Percentiles rank a stretch among this genome's conserved stretches.
These are phyloP conservation scores for Seladonia tumulorum DNA, from an alignment of 2,888 invertebrate genomes.

Conservation along the genomic window DNA sequence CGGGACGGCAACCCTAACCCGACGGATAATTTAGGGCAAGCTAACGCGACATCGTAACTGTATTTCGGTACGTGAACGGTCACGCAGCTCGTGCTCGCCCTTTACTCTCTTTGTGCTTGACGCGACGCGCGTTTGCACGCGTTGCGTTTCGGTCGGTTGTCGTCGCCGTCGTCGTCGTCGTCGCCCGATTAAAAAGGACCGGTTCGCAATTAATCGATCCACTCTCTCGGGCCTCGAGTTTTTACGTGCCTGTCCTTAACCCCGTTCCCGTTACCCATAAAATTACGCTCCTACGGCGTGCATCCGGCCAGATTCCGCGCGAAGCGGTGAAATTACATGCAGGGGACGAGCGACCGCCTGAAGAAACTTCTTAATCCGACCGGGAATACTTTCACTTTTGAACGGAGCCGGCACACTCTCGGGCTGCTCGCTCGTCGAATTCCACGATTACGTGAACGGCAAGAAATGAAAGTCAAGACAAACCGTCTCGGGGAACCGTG, in stretches of 20 bases:
- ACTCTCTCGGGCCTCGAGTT: conserved; percentile 37
- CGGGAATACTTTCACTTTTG: conserved; percentile 63
- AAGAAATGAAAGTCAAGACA: conserved; percentile 64
- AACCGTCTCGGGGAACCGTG: conserved; percentile 21
- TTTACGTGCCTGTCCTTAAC: conserved; percentile 64
- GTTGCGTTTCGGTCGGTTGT: background rate
- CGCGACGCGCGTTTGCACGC: background rate
- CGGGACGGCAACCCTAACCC: background rate
- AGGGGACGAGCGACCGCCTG: background rate
- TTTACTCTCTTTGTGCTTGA: background rate
- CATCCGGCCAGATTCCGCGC: conserved; percentile 28
- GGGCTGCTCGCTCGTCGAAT: conserved; percentile 42
- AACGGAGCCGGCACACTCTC: conserved; percentile 27
- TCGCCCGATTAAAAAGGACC: conserved; percentile 68
- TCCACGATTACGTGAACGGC: conserved; percentile 54
- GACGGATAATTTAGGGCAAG: background rate
- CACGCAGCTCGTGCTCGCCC: background rate
- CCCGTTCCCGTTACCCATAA: conserved; percentile 64
- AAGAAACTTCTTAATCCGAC: conserved; percentile 39
- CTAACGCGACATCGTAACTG: background rate
- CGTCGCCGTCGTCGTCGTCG: conserved; percentile 7
- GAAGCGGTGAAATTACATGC: conserved; percentile 35
- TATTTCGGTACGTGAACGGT: background rate
- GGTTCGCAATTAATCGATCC: conserved; percentile 68
- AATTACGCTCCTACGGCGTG: conserved; percentile 45